Evolutionary conservation across 2,888 invertebrate genomes (phyloP).

Genomic region (Dione vanillae): DNA sequence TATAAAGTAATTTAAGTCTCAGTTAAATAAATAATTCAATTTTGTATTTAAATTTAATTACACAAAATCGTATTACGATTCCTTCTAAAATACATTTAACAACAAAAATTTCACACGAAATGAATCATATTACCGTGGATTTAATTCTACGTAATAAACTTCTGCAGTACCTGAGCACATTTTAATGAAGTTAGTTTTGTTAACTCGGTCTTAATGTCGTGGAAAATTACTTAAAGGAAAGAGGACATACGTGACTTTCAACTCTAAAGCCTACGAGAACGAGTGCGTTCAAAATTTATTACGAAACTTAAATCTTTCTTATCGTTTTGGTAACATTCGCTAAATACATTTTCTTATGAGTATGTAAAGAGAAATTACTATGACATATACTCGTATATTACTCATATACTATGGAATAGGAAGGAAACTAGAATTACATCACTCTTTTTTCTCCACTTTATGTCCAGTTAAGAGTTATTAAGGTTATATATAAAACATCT

Average conservation of each 20-base stretch:
- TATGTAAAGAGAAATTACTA: not conserved
- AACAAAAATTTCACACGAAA: slow-evolving; percentile 15
- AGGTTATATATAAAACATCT: too few species aligned
- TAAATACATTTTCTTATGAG: not conserved
- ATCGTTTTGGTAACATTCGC: not conserved
- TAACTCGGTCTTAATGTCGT: slow-evolving; percentile 21
- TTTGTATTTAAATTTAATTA: not conserved
- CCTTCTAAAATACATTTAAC: not conserved
- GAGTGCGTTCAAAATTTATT: not conserved
- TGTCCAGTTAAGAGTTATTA: too few species aligned
- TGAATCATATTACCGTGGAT: slow-evolving; percentile 25
- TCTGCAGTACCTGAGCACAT: slow-evolving; percentile 5
- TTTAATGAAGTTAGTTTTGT: slow-evolving; percentile 36
- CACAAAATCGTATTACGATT: not conserved
- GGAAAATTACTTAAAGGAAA: slow-evolving; percentile 29
- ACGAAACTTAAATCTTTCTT: slow-evolving; percentile 1
- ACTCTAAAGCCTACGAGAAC: slow-evolving; percentile 4
- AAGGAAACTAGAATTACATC: too few species aligned
- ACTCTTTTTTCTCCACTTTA: too few species aligned
- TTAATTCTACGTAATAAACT: slow-evolving; percentile 23
- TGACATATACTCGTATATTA: too few species aligned
- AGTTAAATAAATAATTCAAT: not conserved
- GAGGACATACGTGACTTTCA: slow-evolving; percentile 18
- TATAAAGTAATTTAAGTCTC: too few species aligned
- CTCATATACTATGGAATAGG: too few species aligned